Conservation (phyloP, 2,113 vertebrate genomes). For the Gavia stellata region DNA sequence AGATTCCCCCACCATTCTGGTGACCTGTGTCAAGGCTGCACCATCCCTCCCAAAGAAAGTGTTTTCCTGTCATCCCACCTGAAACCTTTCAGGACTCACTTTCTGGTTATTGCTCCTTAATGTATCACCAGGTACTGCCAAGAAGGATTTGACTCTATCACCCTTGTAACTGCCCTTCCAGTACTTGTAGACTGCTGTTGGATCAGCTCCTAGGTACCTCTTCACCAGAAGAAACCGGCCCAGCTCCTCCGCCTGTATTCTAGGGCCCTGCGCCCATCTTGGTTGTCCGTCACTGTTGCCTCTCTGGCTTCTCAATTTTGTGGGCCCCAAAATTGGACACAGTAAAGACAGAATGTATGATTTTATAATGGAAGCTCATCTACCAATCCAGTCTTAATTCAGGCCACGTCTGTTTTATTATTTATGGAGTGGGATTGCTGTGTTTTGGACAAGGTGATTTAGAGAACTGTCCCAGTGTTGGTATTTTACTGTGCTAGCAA, state of each 20-base stretch:
- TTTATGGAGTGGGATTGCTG: neutral
- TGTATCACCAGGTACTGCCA: neutral
- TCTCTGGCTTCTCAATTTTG: neutral
- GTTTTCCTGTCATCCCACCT: neutral
- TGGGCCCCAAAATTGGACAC: neutral
- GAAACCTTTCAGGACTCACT: neutral
- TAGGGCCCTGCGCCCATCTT: neutral
- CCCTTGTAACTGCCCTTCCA: neutral
- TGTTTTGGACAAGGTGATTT: neutral
- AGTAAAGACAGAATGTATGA: neutral
- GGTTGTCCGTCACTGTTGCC: neutral
- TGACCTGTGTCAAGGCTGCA: neutral
- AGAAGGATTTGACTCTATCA: neutral
- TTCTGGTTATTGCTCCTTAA: neutral
- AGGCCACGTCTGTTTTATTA: neutral
- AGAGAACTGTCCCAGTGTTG: neutral
- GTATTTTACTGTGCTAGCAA: neutral
- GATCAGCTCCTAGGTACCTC: neutral
- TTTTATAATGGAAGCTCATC: neutral
- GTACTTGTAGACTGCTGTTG: neutral
- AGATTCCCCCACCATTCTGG: neutral
- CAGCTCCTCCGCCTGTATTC: neutral
- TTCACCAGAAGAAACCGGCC: neutral
- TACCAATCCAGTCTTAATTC: neutral
- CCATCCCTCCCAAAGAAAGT: no score